Conservation (phyloP, 2,113 vertebrate genomes). For the Cavia porcellus region DNA sequence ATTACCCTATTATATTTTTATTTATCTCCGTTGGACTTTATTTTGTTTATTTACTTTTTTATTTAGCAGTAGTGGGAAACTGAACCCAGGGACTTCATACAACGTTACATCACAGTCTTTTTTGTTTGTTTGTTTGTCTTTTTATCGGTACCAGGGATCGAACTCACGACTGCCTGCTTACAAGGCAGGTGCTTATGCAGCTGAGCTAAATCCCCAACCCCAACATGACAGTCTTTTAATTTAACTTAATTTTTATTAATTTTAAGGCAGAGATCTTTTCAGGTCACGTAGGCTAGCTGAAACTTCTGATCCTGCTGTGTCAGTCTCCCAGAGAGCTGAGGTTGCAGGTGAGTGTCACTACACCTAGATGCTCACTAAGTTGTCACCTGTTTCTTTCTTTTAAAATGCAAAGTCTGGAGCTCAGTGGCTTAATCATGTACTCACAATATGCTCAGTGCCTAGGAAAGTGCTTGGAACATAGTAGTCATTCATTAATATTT, state of each 20-base stretch:
- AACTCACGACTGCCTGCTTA: no score
- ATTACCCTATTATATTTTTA: constrained; percentile 21
- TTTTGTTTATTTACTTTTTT: constrained; percentile 2
- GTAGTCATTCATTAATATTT: constrained; percentile 40
- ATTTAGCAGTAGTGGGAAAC: background rate
- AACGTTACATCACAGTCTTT: background rate
- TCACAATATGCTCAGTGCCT: background rate
- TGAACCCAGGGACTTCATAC: background rate
- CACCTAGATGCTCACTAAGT: background rate
- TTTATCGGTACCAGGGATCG: no score
- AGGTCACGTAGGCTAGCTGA: background rate
- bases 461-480: background rate
- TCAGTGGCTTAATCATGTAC: background rate
- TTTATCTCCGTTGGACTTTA: background rate
- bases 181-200: no score
- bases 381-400: background rate
- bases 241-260: no score
- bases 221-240: background rate
- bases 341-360: background rate
- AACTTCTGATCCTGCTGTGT: background rate
- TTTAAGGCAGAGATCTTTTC: background rate
- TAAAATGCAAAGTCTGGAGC: constrained; percentile 22
- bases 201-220: no score
- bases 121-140: no score
- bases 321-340: background rate